Conservation (phyloP, 1,140 invertebrate species). For the Drosophila athabasca region DNA sequence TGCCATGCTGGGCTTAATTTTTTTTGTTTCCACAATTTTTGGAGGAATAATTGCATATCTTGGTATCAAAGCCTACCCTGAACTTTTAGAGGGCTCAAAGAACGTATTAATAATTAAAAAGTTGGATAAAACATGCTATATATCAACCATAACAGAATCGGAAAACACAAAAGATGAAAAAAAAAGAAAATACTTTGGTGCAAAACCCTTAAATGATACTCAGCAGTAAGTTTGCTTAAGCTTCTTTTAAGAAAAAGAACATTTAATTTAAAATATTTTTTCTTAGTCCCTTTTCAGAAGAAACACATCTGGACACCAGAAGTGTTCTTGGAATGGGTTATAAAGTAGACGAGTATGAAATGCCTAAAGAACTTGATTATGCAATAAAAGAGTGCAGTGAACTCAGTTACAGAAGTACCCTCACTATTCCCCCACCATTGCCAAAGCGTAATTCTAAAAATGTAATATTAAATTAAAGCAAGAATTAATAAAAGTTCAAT, state of each 20-base stretch:
- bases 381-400: constrained; percentile 16
- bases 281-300: no score
- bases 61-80: constrained; percentile 59
- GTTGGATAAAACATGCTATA: constrained; percentile 45
- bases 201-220: not conserved
- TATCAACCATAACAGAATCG: constrained; percentile 58
- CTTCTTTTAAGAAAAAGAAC: no score
- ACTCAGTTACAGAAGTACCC: constrained; percentile 35
- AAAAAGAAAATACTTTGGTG: constrained; percentile 5
- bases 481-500: no score
- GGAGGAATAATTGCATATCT: constrained; percentile 58
- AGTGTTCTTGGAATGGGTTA: no score
- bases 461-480: no score
- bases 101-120: constrained; percentile 66
- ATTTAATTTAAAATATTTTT: no score
- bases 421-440: constrained; percentile 59
- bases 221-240: constrained; percentile 10
- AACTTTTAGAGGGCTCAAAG: constrained; percentile 64
- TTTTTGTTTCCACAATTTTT: constrained; percentile 49
- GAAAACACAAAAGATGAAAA: constrained; percentile 17
- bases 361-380: constrained; percentile 46
- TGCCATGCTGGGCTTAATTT: constrained; percentile 59
- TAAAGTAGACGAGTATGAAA: constrained; percentile 54
- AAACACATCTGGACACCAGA: no score
- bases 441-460: constrained; percentile 61